phyloP scores from a whole-genome alignment of 1,140 invertebrate genomes.

The Brachystomella parvula region DNA sequence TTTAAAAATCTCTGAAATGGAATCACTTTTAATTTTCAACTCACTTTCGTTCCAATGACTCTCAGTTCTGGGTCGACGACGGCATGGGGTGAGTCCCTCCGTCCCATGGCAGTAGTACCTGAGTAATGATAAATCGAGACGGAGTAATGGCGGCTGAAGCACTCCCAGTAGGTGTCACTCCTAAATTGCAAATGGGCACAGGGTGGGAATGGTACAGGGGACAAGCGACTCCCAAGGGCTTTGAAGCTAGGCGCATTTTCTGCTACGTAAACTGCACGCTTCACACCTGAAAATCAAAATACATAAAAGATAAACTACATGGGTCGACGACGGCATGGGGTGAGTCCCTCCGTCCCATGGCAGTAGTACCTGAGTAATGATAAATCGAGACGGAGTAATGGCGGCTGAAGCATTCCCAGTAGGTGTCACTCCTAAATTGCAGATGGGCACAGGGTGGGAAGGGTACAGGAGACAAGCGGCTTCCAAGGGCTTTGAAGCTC shows the following conservation, averaged over 20 bases:
- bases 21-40: not conserved
- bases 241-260: slow-evolving; percentile 35
- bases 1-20: not conserved
- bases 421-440: slow-evolving; percentile 21
- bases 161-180: slow-evolving; percentile 31
- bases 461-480: slow-evolving; percentile 32
- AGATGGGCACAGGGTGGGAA: slow-evolving; percentile 28
- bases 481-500: slow-evolving; percentile 22
- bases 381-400: slow-evolving; percentile 36
- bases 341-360: slow-evolving; percentile 28
- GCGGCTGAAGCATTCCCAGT: slow-evolving; percentile 34
- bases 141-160: slow-evolving; percentile 32
- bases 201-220: slow-evolving; percentile 32
- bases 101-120: slow-evolving; percentile 34
- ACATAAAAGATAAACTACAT: not conserved
- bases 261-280: slow-evolving; percentile 34
- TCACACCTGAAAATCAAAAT: slow-evolving; percentile 23
- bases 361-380: slow-evolving; percentile 35
- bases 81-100: slow-evolving; percentile 17
- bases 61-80: slow-evolving; percentile 34
- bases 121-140: slow-evolving; percentile 37
- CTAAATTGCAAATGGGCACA: slow-evolving; percentile 26
- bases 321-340: slow-evolving; percentile 31
- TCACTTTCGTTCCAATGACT: slow-evolving; percentile 26
- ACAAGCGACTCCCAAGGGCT: slow-evolving; percentile 23